Conservation (phyloP, 2,113 vertebrate genomes). For the Crypturellus undulatus region DNA sequence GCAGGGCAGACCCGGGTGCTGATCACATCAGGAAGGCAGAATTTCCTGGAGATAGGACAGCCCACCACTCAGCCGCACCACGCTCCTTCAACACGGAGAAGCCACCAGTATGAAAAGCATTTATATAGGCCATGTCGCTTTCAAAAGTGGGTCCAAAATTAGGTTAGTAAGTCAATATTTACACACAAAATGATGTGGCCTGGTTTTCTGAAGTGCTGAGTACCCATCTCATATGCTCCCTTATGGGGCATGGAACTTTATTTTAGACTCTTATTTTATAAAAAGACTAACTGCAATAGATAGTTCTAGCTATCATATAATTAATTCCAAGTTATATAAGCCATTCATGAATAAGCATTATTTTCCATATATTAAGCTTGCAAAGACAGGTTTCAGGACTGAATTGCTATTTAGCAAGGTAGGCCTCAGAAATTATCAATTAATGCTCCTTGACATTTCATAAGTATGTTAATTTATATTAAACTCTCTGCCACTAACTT, state of each 20-base stretch:
- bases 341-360: constrained; percentile 45
- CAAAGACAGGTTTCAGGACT: neutral
- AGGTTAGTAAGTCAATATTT: constrained; percentile 42
- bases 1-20: neutral
- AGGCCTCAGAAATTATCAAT: constrained; percentile 49
- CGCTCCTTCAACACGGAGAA: accelerated
- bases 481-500: constrained; percentile 25
- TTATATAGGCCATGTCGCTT: neutral
- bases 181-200: neutral
- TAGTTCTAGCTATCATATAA: neutral
- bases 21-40: too few species aligned
- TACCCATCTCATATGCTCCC: constrained; percentile 8
- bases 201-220: constrained; percentile 20
- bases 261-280: neutral
- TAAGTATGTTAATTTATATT: constrained; percentile 44
- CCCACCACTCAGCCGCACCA: neutral
- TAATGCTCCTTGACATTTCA: constrained; percentile 65
- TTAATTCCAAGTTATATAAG: constrained; percentile 42
- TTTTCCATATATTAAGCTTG: constrained; percentile 32
- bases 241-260: neutral
- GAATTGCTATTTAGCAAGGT: constrained; percentile 3
- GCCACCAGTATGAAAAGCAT: neutral
- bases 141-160: constrained; percentile 30
- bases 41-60: too few species aligned
- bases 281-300: neutral